Evolutionary conservation across 2,797 vertebrate species (phyloP).

Genomic region (Eurystomus glaucurus): DNA sequence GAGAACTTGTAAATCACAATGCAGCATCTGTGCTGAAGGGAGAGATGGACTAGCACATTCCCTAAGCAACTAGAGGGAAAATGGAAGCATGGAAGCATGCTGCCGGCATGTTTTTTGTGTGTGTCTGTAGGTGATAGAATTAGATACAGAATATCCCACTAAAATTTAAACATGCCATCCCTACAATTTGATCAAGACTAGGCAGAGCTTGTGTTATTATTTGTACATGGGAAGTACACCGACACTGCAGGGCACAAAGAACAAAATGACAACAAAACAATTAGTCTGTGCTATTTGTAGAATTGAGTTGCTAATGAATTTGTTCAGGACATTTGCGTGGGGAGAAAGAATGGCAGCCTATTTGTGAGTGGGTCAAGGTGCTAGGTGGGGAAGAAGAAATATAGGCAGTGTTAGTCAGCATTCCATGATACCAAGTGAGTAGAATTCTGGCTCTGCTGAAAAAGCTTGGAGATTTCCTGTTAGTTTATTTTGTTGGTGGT

Average conservation of each 20-base stretch:
- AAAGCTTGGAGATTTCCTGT: background rate
- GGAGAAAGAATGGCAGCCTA: background rate
- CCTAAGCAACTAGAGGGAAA: background rate
- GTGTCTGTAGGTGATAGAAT: background rate
- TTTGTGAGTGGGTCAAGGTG: background rate
- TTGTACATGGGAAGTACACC: background rate
- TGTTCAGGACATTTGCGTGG: background rate
- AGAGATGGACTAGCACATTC: background rate
- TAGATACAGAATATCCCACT: background rate
- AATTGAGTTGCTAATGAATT: background rate
- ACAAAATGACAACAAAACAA: background rate
- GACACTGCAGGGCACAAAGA: background rate
- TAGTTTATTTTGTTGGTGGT: background rate
- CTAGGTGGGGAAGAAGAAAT: background rate
- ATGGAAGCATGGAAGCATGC: background rate
- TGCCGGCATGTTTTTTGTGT: background rate
- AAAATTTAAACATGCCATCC: background rate
- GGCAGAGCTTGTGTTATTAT: background rate
- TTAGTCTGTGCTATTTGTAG: background rate
- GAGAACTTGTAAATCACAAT: background rate
- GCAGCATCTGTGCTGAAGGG: background rate
- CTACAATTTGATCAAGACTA: background rate
- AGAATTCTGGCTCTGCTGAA: background rate
- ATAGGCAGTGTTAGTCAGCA: background rate
- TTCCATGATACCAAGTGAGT: accelerated